Base-by-base conservation (phyloP, 2,113 vertebrate species). In the Centropristis striata region DNA sequence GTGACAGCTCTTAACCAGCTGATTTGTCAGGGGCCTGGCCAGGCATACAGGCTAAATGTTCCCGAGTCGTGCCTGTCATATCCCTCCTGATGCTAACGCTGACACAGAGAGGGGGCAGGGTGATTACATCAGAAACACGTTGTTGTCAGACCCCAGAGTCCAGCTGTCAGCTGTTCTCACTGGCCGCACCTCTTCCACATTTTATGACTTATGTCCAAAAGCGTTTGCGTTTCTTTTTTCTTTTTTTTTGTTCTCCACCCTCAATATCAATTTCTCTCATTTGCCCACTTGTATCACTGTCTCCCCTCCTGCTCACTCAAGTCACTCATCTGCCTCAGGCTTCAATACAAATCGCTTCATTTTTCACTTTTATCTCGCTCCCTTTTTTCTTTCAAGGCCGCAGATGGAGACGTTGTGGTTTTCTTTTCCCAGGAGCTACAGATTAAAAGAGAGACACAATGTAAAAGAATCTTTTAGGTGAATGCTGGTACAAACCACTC, bases 1-100 rank as follows among this genome's bases (percentile, higher is more conserved):
- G 63, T 91, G 88, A 92, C 88, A 81, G 80, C 86, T 89, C 75
- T 49, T 90, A 90, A 93, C 84, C 82, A 88, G 87, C 89, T 90
- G 86, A 93, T 95, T 91, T 91, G 89, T 94, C 91, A 84, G 76
- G 80, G 85, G 64, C 58, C 84, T n/a, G 67, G 64, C 75, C 70
- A 58, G 78, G 57, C 84, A 42, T 70, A 77, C 65, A 75, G 42
- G 53, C 78, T 90, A 85, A 91, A 82, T 57, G 77, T 77, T 90
- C 75, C 86, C 50, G 50, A 80, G 81, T 49, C 2, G 57, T n/a
- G 12, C 55, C 81, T 75, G 77, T 92, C 90, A 87, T 78, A 87
- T 87, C 59, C 27, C 41, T 64, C 51, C 77, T 75, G 75, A 79
- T 60, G 74, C 46, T 54, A 42, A 41, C 25, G 1, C 27, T 21